Evolutionary conservation across 2,797 vertebrate species (phyloP).

Genomic region (Triplophysa yarkandensis): DNA sequence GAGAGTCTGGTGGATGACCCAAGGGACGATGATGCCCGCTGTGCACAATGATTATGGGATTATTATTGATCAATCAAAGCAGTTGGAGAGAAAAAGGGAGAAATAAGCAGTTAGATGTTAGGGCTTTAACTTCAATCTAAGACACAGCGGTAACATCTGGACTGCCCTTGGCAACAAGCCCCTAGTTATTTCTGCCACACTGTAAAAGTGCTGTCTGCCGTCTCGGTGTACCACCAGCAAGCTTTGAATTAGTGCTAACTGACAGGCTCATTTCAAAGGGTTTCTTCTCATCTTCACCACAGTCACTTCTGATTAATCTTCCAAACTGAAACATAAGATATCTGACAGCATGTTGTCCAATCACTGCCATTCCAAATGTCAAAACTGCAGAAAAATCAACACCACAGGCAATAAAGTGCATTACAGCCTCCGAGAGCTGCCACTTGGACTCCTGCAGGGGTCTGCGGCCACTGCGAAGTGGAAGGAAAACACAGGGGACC

Average conservation of each 20-base stretch:
- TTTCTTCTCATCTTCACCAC: slow-evolving; percentile 56
- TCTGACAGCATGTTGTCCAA: slow-evolving; percentile 50
- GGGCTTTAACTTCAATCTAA: slow-evolving; percentile 40
- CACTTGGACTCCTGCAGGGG: slow-evolving; percentile 42
- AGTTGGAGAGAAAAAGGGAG: slow-evolving; percentile 28
- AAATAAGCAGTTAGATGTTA: slow-evolving; percentile 33
- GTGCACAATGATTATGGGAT: slow-evolving; percentile 3
- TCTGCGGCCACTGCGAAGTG: slow-evolving; percentile 49
- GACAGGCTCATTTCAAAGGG: slow-evolving; percentile 60
- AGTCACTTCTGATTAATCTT: slow-evolving; percentile 45
- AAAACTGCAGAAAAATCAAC: slow-evolving; percentile 52
- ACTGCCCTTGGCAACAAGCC: slow-evolving; percentile 62
- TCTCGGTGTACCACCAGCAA: slow-evolving; percentile 63
- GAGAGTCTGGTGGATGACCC: slow-evolving; percentile 21
- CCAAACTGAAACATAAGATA: slow-evolving; percentile 31
- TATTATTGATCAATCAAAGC: slow-evolving; percentile 61
- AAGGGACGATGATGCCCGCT: not conserved
- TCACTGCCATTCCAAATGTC: slow-evolving; percentile 48
- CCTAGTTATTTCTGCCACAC: slow-evolving; percentile 65
- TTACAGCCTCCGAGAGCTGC: slow-evolving; percentile 46
- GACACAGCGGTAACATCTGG: slow-evolving; percentile 67
- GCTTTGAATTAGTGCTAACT: slow-evolving; percentile 52
- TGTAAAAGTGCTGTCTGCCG: slow-evolving; percentile 67
- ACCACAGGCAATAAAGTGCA: slow-evolving; percentile 52
- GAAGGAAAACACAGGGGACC: slow-evolving; percentile 53